Base-by-base conservation (phyloP, 2,888 invertebrate genomes). In the Melieria crassipennis region DNA sequence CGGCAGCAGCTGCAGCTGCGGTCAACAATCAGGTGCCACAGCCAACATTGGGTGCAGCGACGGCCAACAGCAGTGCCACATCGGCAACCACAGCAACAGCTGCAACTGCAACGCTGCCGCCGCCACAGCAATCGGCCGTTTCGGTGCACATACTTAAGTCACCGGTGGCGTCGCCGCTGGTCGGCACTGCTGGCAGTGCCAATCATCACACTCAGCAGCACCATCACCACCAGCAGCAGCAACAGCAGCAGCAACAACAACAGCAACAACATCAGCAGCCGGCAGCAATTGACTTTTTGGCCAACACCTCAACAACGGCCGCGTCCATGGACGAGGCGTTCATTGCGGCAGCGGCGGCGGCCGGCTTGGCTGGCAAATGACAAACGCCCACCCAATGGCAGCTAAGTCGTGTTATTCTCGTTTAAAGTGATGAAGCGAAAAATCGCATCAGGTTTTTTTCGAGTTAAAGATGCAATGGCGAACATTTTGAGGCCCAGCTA, bases 101-200 rank as follows among this genome's bases (percentile, higher is more conserved):
- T 30, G 72, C 75, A 58, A 69, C 70, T 58, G 72, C 64, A 65
- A 70, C 57, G 57, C 48, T 50, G 46, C 42, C 73, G 11, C 58
- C 76, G 43, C 75, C 78, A 71, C 92, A 93, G 55, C 43, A 55
- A 16, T 56, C 56, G 6, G 91, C 92, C 4, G 89, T 93, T 61
- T 92, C 92, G 70, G 89, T 94, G 78, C 93, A 92, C 83, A 91
- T 94, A 75, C 92, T 94, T 58, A 93, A 93, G 83, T 92, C 93
- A 69, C 11, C 50, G 11, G 11, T 92, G 60, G 88, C 91, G 56
- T 87, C 90, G 48, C 76, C 75, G 73, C 93, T 94, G 6, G 93
- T 94, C 16, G 92, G 93, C 79, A 93, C 94, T 78, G 94, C 95
- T 61, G 96, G 96, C 82, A 96, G 96, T 85, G 96, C 96, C 16